These are phyloP conservation scores for Mallotus villosus DNA, from an alignment of 2,797 vertebrate species.

Conservation along the genomic window DNA sequence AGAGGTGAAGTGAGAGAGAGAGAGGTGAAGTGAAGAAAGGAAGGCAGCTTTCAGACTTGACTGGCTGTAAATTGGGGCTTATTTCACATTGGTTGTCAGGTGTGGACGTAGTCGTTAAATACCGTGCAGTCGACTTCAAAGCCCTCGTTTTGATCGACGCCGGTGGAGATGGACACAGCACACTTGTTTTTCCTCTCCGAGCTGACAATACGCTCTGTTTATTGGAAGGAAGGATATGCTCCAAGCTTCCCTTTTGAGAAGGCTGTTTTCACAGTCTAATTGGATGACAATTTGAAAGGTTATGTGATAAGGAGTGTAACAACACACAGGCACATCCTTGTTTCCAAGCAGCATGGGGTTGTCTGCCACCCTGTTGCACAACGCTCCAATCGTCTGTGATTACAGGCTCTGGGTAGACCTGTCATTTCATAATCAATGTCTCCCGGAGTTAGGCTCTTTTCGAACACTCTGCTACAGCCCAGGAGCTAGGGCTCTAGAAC, in stretches of 20 bases:
- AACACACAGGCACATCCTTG: not conserved
- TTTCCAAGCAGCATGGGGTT: not conserved
- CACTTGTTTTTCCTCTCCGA: not conserved
- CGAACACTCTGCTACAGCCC: too few species aligned
- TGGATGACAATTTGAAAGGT: constrained; percentile 4
- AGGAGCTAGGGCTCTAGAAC: too few species aligned
- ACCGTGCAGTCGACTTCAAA: too few species aligned
- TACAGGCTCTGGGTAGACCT: not conserved
- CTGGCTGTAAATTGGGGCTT: too few species aligned
- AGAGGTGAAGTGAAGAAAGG: too few species aligned
- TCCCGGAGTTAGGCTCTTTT: not conserved
- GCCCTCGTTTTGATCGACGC: too few species aligned
- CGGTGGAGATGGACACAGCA: not conserved
- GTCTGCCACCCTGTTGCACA: constrained; percentile 5
- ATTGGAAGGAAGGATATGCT: not conserved
- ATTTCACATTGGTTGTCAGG: too few species aligned
- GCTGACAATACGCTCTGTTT: not conserved
- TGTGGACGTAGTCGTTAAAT: too few species aligned
- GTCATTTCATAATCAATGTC: constrained; percentile 28
- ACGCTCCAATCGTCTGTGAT: constrained; percentile 9
- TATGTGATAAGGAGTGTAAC: constrained; percentile 1
- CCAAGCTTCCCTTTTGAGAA: constrained; percentile 3
- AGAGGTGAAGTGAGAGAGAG: too few species aligned
- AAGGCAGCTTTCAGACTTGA: too few species aligned
- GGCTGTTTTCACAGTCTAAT: constrained; percentile 4